Percentiles rank a stretch among this genome's conserved stretches.
phyloP scores from a whole-genome alignment of 2,888 invertebrate genomes.

The Oscheius sp. region DNA sequence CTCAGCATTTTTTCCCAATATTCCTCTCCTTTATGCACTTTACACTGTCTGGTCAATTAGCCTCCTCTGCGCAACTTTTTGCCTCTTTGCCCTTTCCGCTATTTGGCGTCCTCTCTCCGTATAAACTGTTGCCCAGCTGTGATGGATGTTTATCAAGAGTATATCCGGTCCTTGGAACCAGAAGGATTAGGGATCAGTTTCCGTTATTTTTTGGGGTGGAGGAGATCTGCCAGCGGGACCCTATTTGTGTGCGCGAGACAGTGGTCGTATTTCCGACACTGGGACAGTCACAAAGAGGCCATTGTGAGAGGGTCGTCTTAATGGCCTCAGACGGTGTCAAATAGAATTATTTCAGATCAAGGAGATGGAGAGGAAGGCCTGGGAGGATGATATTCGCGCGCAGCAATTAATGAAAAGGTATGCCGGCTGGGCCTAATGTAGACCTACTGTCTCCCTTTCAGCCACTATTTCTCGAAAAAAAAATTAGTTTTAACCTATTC shows the following conservation, averaged over 20 bases:
- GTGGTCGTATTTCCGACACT: constrained; percentile 10
- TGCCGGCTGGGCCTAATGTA: not conserved
- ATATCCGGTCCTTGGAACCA: constrained; percentile 14
- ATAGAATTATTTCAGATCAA: constrained; percentile 30
- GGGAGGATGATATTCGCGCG: constrained; percentile 19
- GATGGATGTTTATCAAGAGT: not conserved
- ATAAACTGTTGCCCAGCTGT: not conserved
- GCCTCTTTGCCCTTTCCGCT: not conserved
- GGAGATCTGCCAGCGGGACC: not conserved
- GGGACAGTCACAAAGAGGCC: not conserved
- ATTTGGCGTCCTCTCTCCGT: not conserved
- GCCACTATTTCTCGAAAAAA: no score
- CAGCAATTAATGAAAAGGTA: constrained; percentile 18
- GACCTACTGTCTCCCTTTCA: no score
- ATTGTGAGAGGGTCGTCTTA: constrained; percentile 3
- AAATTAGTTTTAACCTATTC: no score
- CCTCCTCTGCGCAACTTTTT: not conserved
- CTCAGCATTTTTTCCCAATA: no score
- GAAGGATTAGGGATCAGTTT: no score
- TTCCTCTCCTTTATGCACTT: no score
- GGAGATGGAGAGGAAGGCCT: constrained; percentile 31
- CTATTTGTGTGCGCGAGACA: constrained; percentile 1
- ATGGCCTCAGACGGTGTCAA: not conserved
- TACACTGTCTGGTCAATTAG: no score
- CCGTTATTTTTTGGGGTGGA: not conserved